These are phyloP conservation scores for Melanchra persicariae DNA, from an alignment of 2,888 invertebrate genomes.

Conservation along the genomic window DNA sequence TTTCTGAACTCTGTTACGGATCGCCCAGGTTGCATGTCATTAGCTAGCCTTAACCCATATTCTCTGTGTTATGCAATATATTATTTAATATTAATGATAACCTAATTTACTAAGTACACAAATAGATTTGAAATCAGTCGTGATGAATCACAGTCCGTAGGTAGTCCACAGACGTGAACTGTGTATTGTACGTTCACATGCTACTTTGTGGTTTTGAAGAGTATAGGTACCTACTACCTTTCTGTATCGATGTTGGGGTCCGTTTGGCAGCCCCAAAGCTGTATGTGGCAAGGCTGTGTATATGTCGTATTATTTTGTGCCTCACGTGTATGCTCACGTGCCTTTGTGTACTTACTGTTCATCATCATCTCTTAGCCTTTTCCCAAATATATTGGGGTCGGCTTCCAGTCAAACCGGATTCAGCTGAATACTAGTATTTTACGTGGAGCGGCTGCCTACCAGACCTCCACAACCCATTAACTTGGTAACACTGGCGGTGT, in stretches of 20 bases:
- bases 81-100: conserved; percentile 14
- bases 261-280: neutral
- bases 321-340: too few species aligned
- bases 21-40: neutral
- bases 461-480: too few species aligned
- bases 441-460: too few species aligned
- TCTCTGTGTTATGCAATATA: neutral
- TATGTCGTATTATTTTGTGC: too few species aligned
- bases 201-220: neutral
- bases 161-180: neutral
- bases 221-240: neutral
- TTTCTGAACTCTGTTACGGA: conserved; percentile 12
- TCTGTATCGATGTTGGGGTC: neutral
- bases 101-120: neutral
- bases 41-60: conserved; percentile 14
- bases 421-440: too few species aligned
- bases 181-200: conserved; percentile 4
- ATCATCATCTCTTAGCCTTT: too few species aligned
- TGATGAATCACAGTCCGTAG: conserved; percentile 6
- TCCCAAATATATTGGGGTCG: too few species aligned
- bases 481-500: too few species aligned
- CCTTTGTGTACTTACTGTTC: too few species aligned
- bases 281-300: too few species aligned
- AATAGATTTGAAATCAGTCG: conserved; percentile 10
- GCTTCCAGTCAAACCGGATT: too few species aligned